Evolutionary conservation across 2,888 invertebrate genomes (phyloP).

Genomic region (Agrotis ipsilon): DNA sequence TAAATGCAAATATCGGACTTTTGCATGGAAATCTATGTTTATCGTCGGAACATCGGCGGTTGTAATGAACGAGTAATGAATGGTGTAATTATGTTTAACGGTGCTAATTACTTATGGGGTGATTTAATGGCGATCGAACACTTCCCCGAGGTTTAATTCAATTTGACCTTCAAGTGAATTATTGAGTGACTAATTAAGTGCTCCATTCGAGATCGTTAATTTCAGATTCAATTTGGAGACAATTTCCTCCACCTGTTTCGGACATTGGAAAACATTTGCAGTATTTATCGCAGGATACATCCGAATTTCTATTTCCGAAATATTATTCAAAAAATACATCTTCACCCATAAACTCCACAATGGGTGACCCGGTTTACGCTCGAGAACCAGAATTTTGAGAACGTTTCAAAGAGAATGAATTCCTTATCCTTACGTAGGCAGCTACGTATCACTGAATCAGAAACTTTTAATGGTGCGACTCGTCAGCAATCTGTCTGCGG

Average conservation of each 20-base stretch:
- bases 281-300: background rate
- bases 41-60: slow-evolving; percentile 59
- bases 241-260: background rate
- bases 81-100: slow-evolving; percentile 70
- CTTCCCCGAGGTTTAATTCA: slow-evolving; percentile 55
- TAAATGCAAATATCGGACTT: slow-evolving; percentile 75
- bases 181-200: slow-evolving; percentile 22
- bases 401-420: slow-evolving; percentile 56
- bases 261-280: background rate
- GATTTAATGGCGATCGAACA: slow-evolving; percentile 65
- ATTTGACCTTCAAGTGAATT: slow-evolving; percentile 55
- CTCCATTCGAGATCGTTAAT: slow-evolving; percentile 12
- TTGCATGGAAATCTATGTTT: slow-evolving; percentile 71
- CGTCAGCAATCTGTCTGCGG: slow-evolving; percentile 73
- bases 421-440: slow-evolving; percentile 52
- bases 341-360: slow-evolving; percentile 32
- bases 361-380: slow-evolving; percentile 38
- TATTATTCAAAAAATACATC: slow-evolving; percentile 26
- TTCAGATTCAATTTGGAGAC: slow-evolving; percentile 6
- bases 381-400: slow-evolving; percentile 35
- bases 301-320: slow-evolving; percentile 5
- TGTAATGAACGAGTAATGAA: slow-evolving; percentile 73
- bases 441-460: slow-evolving; percentile 77
- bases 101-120: slow-evolving; percentile 66
- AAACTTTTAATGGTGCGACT: slow-evolving; percentile 83